Evolutionary conservation across 2,888 invertebrate species (phyloP), one percentile per base, ranked within the genome.

Genomic region (Acrobasis repandana): DNA sequence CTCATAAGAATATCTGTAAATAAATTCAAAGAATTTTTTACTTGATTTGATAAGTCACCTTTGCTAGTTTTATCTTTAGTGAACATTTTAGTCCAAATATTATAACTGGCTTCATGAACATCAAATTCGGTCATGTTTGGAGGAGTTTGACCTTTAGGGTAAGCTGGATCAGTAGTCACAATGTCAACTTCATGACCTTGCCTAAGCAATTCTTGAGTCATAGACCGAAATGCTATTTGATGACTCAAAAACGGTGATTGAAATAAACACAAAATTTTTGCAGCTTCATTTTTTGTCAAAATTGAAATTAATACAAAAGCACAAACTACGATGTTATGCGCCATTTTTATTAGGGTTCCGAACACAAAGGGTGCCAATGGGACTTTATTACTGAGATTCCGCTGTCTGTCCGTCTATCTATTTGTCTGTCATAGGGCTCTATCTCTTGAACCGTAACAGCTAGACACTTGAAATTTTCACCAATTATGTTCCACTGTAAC

Each of bases 111-210:
- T 56, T 80, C 75, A 28, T 80, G 79, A 0, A 80, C 62, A 20
- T 82, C 77, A 6, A 83, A 76, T 70, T 82, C 80, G 14, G 72
- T 81, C 1, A 80, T 36, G 51, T 83, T 82, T 14, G 34, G 38
- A 5, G 77, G 77, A 0, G 68, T 28, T 34, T 70, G 14, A 8
- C 71, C 71, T 58, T 73, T 71, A 4, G 69, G 62, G 34, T 65
- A 76, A 1, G 64, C 67, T 0, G 80, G 78, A 57, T 80, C 75
- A 1, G 81, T 56, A 0, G 81, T 81, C 0, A 80, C 61, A 0
- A 78, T 66, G 0, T 69, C 69, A 0, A 81, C 67, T 63, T 77
- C 71, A 61, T 80, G 80, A 0, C 80, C 78, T 33, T 77, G 67
- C 58, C 59, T 76, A 1, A 68, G 71, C 36, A 80, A 64, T 63